Evolutionary conservation across 1,140 invertebrate species (phyloP).

Genomic region (Apis laboriosa): DNA sequence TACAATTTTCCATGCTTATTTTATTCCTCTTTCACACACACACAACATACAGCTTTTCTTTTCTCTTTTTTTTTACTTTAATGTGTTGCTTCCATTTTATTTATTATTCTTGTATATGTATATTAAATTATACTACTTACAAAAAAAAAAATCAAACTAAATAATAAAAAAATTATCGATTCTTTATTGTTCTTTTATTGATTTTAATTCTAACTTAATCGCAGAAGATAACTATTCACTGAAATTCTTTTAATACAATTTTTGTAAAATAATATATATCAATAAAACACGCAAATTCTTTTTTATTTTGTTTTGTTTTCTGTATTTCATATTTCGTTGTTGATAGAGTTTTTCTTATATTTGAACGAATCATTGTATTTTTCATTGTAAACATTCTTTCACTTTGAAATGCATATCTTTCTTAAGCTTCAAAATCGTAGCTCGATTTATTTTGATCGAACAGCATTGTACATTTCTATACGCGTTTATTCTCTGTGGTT

Average conservation of each 20-base stretch:
- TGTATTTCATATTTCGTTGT: conserved; percentile 17
- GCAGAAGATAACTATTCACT: background rate
- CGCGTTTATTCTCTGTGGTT: too few species aligned
- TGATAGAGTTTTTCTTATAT: background rate
- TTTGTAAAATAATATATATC: background rate
- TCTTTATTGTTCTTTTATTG: background rate
- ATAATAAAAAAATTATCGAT: background rate
- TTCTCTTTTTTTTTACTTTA: background rate
- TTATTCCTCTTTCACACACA: conserved; percentile 1
- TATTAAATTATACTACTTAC: background rate
- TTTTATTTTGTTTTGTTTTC: background rate
- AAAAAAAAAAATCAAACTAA: background rate
- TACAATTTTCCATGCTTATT: background rate
- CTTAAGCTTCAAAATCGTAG: background rate
- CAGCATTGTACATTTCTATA: background rate
- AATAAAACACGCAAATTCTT: background rate
- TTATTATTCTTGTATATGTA: background rate
- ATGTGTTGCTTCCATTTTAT: background rate
- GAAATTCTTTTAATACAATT: background rate
- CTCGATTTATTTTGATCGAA: background rate
- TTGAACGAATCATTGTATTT: background rate
- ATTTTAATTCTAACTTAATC: background rate
- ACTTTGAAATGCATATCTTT: background rate
- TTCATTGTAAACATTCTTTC: background rate
- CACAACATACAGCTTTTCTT: background rate